Evolutionary conservation across 2,888 invertebrate species (phyloP).

Genomic region (Parnassius smintheus): DNA sequence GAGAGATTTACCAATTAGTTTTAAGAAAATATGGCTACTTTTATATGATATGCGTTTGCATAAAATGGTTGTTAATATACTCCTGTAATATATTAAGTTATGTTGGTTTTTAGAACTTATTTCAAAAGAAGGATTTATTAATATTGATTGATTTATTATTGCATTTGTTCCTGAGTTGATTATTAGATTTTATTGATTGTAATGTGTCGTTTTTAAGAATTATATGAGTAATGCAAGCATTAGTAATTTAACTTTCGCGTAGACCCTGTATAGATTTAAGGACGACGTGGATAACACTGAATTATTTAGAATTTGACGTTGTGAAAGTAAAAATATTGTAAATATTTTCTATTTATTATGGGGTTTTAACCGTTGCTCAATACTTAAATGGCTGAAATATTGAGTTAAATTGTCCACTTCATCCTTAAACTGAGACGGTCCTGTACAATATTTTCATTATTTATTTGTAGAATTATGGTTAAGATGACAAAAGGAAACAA

Average conservation of each 20-base stretch:
- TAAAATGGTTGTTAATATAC: slow-evolving; percentile 76
- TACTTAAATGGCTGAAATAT: slow-evolving; percentile 37
- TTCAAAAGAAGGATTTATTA: slow-evolving; percentile 61
- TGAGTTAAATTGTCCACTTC: slow-evolving; percentile 51
- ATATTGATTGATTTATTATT: slow-evolving; percentile 77
- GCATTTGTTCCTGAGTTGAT: slow-evolving; percentile 81
- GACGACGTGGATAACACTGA: slow-evolving; percentile 53
- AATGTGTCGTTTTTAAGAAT: slow-evolving; percentile 65
- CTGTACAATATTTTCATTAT: slow-evolving; percentile 77
- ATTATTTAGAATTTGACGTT: slow-evolving; percentile 30
- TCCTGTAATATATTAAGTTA: slow-evolving; percentile 72
- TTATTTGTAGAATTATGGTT: slow-evolving; percentile 73
- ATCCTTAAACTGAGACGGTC: slow-evolving; percentile 62
- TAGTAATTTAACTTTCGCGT: slow-evolving; percentile 66
- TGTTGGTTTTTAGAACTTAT: slow-evolving; percentile 68
- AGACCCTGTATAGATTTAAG: slow-evolving; percentile 55
- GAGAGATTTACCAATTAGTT: slow-evolving; percentile 79
- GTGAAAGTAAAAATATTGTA: slow-evolving; percentile 37
- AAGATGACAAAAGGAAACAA: slow-evolving; percentile 69
- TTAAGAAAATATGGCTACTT: slow-evolving; percentile 75
- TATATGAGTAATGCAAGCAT: slow-evolving; percentile 62
- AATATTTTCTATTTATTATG: slow-evolving; percentile 43
- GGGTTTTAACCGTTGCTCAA: slow-evolving; percentile 40
- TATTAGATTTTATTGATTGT: slow-evolving; percentile 73
- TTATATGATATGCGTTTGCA: slow-evolving; percentile 66